phyloP scores from a whole-genome alignment of 2,888 invertebrate species.

The Oscheius myriophilus region DNA sequence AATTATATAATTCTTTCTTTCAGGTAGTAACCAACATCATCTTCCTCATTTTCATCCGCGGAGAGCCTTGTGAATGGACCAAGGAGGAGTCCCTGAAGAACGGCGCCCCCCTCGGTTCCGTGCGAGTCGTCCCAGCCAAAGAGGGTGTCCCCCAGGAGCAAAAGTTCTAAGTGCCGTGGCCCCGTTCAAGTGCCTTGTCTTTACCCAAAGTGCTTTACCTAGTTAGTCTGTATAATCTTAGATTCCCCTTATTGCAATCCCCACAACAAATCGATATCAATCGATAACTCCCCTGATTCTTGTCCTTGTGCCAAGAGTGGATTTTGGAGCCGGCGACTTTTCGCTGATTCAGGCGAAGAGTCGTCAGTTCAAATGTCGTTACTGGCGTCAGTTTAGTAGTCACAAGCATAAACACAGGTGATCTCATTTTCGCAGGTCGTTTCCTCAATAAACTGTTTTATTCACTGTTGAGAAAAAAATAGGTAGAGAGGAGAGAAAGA shows the following conservation, averaged over 20 bases:
- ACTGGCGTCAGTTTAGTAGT: too few species aligned
- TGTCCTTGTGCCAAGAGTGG: neutral
- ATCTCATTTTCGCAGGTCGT: conserved; percentile 16
- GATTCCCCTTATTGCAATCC: neutral
- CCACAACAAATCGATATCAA: neutral
- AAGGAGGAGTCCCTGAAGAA: conserved; percentile 39
- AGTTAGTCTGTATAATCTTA: neutral
- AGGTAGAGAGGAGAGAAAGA: neutral
- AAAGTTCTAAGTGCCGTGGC: conserved; percentile 2
- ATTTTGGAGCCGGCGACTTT: neutral
- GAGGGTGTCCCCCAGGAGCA: conserved; percentile 6
- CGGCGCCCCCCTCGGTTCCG: conserved; percentile 17
- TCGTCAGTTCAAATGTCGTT: neutral
- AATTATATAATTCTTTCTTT: conserved; percentile 11
- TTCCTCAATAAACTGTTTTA: conserved; percentile 1
- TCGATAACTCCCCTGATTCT: neutral
- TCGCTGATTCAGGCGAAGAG: neutral
- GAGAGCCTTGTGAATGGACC: conserved; percentile 63
- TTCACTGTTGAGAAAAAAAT: neutral
- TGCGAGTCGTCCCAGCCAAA: conserved; percentile 9
- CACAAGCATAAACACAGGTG: neutral
- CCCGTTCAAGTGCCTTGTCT: neutral
- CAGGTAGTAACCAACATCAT: conserved; percentile 57
- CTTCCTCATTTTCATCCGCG: conserved; percentile 58
- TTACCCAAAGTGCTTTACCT: conserved; percentile 3